Percentiles rank a stretch among this genome's conserved stretches.
phyloP scores from a whole-genome alignment of 2,797 vertebrate species.

The Melanotaenia maccullochi region DNA sequence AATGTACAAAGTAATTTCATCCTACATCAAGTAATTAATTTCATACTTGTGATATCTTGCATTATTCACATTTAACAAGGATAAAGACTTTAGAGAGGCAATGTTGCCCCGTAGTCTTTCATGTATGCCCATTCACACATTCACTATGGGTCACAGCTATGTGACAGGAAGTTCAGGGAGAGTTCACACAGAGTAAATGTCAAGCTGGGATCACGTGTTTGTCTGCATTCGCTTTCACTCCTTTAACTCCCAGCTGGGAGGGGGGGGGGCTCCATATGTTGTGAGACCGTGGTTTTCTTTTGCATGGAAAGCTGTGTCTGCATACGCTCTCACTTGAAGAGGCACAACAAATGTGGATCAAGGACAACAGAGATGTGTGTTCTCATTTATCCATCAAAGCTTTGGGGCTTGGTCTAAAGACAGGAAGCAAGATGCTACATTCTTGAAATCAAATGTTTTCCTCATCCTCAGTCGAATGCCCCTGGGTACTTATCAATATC shows the following conservation, averaged over 20 bases:
- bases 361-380: slow-evolving; percentile 1
- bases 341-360: slow-evolving; percentile 5
- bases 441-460: slow-evolving; percentile 47
- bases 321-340: slow-evolving; percentile 27
- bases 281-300: slow-evolving; percentile 25
- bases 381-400: slow-evolving; percentile 32
- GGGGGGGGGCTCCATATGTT: slow-evolving; percentile 27
- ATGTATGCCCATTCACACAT: slow-evolving; percentile 35
- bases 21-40: slow-evolving; percentile 21
- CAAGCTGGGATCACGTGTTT: slow-evolving; percentile 62
- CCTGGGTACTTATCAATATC: slow-evolving; percentile 52
- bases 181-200: slow-evolving; percentile 76
- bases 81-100: slow-evolving; percentile 17
- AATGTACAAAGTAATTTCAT: slow-evolving; percentile 17
- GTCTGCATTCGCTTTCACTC: slow-evolving; percentile 39
- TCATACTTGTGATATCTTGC: slow-evolving; percentile 10
- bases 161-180: slow-evolving; percentile 65
- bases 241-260: slow-evolving; percentile 51
- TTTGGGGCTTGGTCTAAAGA: slow-evolving; percentile 32
- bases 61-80: slow-evolving; percentile 20
- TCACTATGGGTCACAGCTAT: slow-evolving; percentile 30
- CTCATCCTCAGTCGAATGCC: slow-evolving; percentile 23
- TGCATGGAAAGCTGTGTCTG: slow-evolving; percentile 28
- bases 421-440: slow-evolving; percentile 33
- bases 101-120: slow-evolving; percentile 35